These are phyloP conservation scores for Drosophila ananassae DNA, from an alignment of 1,140 invertebrate genomes.

Conservation along the genomic window DNA sequence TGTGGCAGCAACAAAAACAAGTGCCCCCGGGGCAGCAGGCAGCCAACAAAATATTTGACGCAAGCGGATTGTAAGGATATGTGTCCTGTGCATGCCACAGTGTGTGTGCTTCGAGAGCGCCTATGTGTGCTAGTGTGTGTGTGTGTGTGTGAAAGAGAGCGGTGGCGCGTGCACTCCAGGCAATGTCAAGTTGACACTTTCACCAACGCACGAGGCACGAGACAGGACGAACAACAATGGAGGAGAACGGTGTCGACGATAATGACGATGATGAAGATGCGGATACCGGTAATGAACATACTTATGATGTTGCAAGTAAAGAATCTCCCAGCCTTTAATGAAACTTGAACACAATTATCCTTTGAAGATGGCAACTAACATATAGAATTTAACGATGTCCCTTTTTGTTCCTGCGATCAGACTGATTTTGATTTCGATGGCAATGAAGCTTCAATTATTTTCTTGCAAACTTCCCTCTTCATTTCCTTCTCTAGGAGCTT, in stretches of 20 bases:
- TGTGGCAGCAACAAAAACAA: constrained; percentile 55
- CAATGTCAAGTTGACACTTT: constrained; percentile 82
- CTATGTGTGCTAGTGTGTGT: constrained; percentile 4
- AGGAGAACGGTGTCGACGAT: constrained; percentile 27
- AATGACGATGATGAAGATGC: constrained; percentile 28
- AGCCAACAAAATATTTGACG: constrained; percentile 80
- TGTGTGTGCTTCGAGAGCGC: constrained; percentile 21
- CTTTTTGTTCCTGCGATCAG: background rate
- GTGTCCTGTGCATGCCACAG: background rate
- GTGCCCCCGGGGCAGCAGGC: constrained; percentile 62
- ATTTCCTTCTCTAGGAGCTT: background rate
- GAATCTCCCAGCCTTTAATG: background rate
- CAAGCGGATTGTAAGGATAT: constrained; percentile 59
- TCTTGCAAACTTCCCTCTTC: background rate
- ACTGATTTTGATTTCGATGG: background rate
- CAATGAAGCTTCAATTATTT: background rate
- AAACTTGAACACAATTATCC: too few relatives aligned
- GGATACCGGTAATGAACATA: constrained; percentile 24
- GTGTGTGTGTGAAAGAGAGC: constrained; percentile 34
- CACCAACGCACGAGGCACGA: constrained; percentile 63
- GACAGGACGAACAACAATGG: constrained; percentile 40
- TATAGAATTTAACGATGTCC: too few relatives aligned
- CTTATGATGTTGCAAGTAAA: background rate
- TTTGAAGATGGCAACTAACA: too few relatives aligned
- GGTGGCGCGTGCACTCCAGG: constrained; percentile 77